phyloP scores from a whole-genome alignment of 2,113 vertebrate species.

The Halichoerus grypus region DNA sequence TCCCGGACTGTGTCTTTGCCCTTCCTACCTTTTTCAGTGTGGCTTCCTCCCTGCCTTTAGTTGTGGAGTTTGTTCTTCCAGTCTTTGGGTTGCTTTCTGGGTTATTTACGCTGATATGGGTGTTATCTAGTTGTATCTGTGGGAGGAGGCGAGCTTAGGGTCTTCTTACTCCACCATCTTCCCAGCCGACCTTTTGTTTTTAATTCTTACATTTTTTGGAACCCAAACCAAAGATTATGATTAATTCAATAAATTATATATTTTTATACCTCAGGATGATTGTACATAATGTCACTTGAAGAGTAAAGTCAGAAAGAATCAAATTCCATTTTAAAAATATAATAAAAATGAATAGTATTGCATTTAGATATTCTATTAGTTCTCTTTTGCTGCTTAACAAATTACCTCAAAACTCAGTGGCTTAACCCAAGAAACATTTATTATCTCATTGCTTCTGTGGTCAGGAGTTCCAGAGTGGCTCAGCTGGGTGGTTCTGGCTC shows the following conservation, averaged over 20 bases:
- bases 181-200: not conserved
- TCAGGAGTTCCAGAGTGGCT: not conserved
- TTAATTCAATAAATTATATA: not conserved
- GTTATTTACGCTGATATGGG: not conserved
- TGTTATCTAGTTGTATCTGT: not conserved
- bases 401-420: not conserved
- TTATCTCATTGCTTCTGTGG: not conserved
- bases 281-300: not conserved
- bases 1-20: not conserved
- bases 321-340: not conserved
- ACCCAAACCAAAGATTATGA: not conserved
- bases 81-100: not conserved
- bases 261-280: not conserved
- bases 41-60: not conserved
- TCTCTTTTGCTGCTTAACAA: not conserved
- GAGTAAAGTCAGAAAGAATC: not conserved
- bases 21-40: not conserved
- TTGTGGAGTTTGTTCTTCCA: not conserved
- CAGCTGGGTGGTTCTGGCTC: not conserved
- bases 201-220: not conserved
- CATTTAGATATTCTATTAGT: not conserved
- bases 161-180: not conserved
- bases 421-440: not conserved
- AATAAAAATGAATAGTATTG: not conserved
- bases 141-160: not conserved